These are phyloP conservation scores for Dicyrtomina minuta DNA, from an alignment of 2,888 invertebrate genomes.

Conservation along the genomic window DNA sequence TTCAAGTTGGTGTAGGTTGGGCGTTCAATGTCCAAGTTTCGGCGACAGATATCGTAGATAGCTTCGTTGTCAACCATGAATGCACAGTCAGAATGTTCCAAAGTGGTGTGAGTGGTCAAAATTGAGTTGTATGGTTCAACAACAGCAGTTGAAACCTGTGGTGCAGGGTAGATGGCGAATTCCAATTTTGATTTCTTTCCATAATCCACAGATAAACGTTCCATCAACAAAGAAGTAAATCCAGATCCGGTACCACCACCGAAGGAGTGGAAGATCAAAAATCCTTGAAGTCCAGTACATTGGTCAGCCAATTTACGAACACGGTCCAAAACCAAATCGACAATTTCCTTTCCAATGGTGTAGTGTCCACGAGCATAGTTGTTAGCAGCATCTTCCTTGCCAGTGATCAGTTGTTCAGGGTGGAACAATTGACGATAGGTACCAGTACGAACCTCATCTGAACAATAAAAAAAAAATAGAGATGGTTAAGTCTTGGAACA, in stretches of 20 bases:
- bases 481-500: too few species aligned
- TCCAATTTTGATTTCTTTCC: too few species aligned
- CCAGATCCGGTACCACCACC: conserved; percentile 85
- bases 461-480: background rate
- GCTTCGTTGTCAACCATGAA: too few species aligned
- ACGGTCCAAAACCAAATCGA: conserved; percentile 55
- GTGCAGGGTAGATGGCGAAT: conserved; percentile 88
- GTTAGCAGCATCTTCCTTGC: conserved; percentile 96
- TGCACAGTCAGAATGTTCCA: conserved; percentile 82
- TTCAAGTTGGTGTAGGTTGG: conserved; percentile 70
- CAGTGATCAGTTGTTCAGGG: too few species aligned
- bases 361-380: too few species aligned
- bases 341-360: conserved; percentile 71
- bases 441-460: conserved; percentile 88
- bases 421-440: conserved; percentile 95
- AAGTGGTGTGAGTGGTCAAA: conserved; percentile 84
- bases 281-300: conserved; percentile 77
- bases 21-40: conserved; percentile 93
- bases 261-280: too few species aligned
- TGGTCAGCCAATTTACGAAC: conserved; percentile 76
- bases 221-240: conserved; percentile 84
- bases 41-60: too few species aligned
- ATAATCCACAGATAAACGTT: conserved; percentile 77
- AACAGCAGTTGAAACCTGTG: conserved; percentile 71
- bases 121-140: conserved; percentile 80